A percentile compares a stretch with the other conserved stretches of the same genome.
These are phyloP conservation scores for Jaculus jaculus DNA, from an alignment of 2,113 vertebrate species.

Conservation along the genomic window DNA sequence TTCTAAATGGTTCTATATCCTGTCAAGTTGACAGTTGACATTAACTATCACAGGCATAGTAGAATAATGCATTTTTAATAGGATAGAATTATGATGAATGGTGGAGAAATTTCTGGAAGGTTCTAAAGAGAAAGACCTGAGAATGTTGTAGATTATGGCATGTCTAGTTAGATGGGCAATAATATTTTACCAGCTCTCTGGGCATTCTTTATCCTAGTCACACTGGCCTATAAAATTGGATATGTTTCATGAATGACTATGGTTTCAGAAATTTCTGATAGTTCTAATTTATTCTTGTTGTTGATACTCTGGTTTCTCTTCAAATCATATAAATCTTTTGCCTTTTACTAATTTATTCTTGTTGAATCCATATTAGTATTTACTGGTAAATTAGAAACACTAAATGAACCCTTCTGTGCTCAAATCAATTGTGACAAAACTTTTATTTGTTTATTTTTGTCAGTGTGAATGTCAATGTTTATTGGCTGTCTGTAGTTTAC, in stretches of 20 bases:
- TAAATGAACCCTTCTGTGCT: neutral
- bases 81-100: neutral
- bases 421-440: constrained; percentile 5
- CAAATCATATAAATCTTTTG: too few relatives aligned
- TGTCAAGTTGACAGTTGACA: too few relatives aligned
- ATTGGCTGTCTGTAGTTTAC: neutral
- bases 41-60: neutral
- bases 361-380: neutral
- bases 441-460: neutral
- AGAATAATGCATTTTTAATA: constrained; percentile 28
- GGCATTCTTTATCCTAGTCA: neutral
- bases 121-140: neutral
- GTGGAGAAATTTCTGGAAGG: neutral
- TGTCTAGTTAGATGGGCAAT: neutral
- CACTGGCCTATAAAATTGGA: neutral
- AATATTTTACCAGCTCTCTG: neutral
- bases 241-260: constrained; percentile 36
- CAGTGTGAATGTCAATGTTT: neutral
- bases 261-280: constrained; percentile 50
- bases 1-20: too few relatives aligned
- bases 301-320: too few relatives aligned
- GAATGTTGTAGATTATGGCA: neutral
- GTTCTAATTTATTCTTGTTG: neutral
- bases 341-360: neutral
- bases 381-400: constrained; percentile 3